phyloP scores from a whole-genome alignment of 2,113 vertebrate species.

The Oryzias woworae region DNA sequence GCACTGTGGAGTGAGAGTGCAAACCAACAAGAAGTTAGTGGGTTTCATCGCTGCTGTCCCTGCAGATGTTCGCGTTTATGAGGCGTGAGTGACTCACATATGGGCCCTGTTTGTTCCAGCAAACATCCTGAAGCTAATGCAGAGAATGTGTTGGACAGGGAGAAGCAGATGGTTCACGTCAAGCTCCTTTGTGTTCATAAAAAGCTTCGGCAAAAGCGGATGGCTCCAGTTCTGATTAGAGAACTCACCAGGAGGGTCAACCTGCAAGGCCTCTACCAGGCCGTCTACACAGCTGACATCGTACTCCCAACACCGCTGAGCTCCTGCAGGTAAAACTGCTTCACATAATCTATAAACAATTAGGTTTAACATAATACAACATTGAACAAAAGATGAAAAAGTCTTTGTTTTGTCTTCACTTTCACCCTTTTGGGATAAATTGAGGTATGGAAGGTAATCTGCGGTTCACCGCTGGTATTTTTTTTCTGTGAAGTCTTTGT shows the following conservation, averaged over 20 bases:
- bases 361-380: neutral
- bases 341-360: neutral
- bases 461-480: neutral
- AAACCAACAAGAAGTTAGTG: conserved; percentile 91
- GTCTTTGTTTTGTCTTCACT: neutral
- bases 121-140: conserved; percentile 17
- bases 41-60: conserved; percentile 96
- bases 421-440: neutral
- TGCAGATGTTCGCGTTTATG: conserved; percentile 85
- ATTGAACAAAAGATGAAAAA: neutral
- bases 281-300: conserved; percentile 85
- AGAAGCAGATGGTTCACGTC: conserved; percentile 93
- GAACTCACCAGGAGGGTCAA: conserved; percentile 91
- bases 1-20: conserved; percentile 92
- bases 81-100: conserved; percentile 81
- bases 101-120: neutral
- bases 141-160: conserved; percentile 69
- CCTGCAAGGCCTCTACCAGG: conserved; percentile 87
- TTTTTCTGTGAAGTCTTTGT: neutral
- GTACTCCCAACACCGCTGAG: conserved; percentile 91
- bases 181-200: conserved; percentile 96
- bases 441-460: neutral
- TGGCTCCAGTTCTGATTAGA: conserved; percentile 92
- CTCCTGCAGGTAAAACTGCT: conserved; percentile 85
- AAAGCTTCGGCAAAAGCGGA: conserved; percentile 92